Conservation (phyloP, 2,113 vertebrate genomes). For the Ibidorhyncha struthersii region DNA sequence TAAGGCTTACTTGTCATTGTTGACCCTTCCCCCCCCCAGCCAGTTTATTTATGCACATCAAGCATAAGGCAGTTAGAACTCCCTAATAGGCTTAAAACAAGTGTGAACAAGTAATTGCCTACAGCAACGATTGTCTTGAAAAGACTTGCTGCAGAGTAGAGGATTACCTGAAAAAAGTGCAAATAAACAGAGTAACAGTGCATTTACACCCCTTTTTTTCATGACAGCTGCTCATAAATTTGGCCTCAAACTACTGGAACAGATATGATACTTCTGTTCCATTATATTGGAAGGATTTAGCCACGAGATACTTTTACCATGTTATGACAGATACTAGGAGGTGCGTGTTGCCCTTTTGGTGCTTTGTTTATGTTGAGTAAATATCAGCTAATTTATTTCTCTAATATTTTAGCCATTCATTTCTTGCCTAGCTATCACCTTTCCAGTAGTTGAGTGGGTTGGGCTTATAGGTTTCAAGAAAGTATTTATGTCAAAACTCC, state of each 20-base stretch:
- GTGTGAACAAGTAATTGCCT: background rate
- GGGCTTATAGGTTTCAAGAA: background rate
- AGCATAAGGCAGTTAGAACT: background rate
- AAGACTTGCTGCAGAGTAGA: background rate
- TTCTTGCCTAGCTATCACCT: background rate
- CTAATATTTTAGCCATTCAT: background rate
- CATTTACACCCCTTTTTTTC: background rate
- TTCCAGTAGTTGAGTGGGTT: background rate
- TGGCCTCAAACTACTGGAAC: background rate
- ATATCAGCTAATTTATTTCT: background rate
- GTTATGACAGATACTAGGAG: background rate
- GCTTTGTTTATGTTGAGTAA: background rate
- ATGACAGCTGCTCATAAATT: background rate
- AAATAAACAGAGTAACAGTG: background rate
- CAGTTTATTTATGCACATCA: background rate
- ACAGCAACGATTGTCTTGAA: background rate
- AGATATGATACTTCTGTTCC: background rate
- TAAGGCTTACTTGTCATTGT: background rate
- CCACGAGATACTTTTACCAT: background rate
- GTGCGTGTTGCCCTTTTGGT: background rate
- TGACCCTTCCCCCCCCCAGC: too few species aligned
- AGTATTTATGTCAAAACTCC: background rate
- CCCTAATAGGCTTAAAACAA: background rate
- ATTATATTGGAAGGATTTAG: background rate
- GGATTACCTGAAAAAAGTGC: background rate